Evolutionary conservation across 2,113 vertebrate species (phyloP).

Genomic region (Chascanopsetta lugubris): DNA sequence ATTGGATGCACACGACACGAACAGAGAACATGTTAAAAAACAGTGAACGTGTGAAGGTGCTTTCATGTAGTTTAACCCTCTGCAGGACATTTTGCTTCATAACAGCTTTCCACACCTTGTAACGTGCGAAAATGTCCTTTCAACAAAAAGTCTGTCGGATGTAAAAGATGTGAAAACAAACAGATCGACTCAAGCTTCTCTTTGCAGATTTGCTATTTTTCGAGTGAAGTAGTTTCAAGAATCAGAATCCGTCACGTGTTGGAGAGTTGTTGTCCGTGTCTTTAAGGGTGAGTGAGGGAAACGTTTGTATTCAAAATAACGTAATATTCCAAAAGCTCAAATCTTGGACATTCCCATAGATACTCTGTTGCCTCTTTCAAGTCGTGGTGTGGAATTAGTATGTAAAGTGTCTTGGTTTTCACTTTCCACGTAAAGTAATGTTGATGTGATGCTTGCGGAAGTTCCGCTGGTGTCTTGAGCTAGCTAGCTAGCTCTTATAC

Average conservation of each 20-base stretch:
- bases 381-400: too few species aligned
- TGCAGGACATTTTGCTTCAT: not conserved
- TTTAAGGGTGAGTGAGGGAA: too few species aligned
- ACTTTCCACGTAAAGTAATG: too few species aligned
- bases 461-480: too few species aligned
- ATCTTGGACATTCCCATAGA: too few species aligned
- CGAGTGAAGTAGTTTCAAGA: not conserved
- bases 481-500: too few species aligned
- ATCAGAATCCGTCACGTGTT: too few species aligned
- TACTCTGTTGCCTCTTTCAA: too few species aligned
- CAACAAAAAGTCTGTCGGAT: not conserved
- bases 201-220: not conserved
- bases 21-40: not conserved
- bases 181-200: not conserved
- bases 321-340: too few species aligned
- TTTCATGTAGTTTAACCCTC: not conserved
- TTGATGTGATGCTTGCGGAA: too few species aligned
- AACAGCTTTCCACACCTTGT: not conserved
- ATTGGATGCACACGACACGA: not conserved
- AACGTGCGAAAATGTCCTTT: not conserved
- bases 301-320: too few species aligned
- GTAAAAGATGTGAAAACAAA: not conserved
- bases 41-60: not conserved
- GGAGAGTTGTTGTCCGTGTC: not conserved
- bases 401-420: too few species aligned